Conservation (phyloP, 2,888 invertebrate species). For the Cotesia congregata region DNA sequence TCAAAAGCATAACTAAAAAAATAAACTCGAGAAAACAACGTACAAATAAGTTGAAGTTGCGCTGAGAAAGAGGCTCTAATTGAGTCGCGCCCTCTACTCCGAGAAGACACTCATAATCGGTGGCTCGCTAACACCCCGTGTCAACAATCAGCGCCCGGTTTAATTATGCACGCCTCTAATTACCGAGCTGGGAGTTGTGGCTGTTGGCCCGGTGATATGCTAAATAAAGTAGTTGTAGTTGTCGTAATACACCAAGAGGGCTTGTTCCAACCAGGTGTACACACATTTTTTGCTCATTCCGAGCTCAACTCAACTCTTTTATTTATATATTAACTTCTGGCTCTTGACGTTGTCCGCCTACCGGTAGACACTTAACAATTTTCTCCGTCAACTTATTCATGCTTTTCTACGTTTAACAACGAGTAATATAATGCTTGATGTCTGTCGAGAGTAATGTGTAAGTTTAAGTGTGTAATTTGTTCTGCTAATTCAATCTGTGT, state of each 20-base stretch:
- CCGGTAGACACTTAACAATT: slow-evolving; percentile 58
- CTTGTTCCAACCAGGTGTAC: slow-evolving; percentile 31
- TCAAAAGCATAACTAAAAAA: slow-evolving; percentile 42
- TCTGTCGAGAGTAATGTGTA: too few relatives aligned
- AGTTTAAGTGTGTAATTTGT: slow-evolving; percentile 61
- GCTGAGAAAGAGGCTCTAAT: slow-evolving; percentile 59
- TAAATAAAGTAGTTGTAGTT: slow-evolving; percentile 29
- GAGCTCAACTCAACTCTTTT: slow-evolving; percentile 23
- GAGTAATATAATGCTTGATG: background rate
- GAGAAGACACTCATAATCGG: slow-evolving; percentile 62
- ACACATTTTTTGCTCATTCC: slow-evolving; percentile 19
- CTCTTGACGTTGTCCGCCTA: slow-evolving; percentile 24
- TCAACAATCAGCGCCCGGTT: slow-evolving; percentile 63
- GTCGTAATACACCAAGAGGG: slow-evolving; percentile 34
- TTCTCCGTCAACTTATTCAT: slow-evolving; percentile 52
- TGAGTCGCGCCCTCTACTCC: slow-evolving; percentile 63
- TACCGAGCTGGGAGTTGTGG: slow-evolving; percentile 54
- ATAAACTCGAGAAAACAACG: slow-evolving; percentile 62
- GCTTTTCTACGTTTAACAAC: slow-evolving; percentile 35
- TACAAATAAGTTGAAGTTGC: slow-evolving; percentile 54
- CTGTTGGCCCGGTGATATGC: slow-evolving; percentile 16
- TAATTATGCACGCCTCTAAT: slow-evolving; percentile 70
- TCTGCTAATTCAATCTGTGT: slow-evolving; percentile 64
- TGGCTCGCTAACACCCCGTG: slow-evolving; percentile 63
- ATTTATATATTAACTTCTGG: background rate